Conservation (phyloP, 2,113 vertebrate genomes). For the Felis chaus region DNA sequence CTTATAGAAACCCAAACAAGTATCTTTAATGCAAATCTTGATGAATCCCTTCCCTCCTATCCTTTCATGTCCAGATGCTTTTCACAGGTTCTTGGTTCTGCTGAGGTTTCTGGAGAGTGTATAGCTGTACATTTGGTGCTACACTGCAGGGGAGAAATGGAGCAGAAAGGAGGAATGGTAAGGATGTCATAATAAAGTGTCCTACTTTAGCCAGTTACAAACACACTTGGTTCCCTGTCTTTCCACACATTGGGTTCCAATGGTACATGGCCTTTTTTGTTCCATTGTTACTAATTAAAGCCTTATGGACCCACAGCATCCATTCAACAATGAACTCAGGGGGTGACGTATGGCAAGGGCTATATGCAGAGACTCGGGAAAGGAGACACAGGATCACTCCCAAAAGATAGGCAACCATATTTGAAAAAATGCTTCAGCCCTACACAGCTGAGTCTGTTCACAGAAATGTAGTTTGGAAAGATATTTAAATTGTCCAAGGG, state of each 20-base stretch:
- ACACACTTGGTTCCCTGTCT: not conserved
- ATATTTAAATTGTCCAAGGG: not conserved
- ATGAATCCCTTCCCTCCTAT: not conserved
- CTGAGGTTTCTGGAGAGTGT: not conserved
- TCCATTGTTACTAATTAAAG: not conserved
- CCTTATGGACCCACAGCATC: not conserved
- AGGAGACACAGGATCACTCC: not conserved
- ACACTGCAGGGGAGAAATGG: not conserved
- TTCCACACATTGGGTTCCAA: not conserved
- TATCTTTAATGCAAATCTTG: not conserved
- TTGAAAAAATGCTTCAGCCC: not conserved
- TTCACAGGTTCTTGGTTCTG: not conserved
- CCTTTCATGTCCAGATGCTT: not conserved
- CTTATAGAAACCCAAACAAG: not conserved
- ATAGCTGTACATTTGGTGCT: not conserved
- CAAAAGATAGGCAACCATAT: not conserved
- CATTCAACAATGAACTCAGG: not conserved
- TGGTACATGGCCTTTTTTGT: not conserved
- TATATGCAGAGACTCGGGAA: not conserved
- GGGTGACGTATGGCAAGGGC: not conserved
- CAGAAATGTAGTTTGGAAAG: not conserved
- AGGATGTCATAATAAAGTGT: not conserved
- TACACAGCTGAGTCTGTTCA: not conserved
- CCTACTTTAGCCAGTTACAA: not conserved
- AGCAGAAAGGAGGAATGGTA: not conserved